phyloP scores from a whole-genome alignment of 2,797 vertebrate genomes.

The Myotis planiceps region DNA sequence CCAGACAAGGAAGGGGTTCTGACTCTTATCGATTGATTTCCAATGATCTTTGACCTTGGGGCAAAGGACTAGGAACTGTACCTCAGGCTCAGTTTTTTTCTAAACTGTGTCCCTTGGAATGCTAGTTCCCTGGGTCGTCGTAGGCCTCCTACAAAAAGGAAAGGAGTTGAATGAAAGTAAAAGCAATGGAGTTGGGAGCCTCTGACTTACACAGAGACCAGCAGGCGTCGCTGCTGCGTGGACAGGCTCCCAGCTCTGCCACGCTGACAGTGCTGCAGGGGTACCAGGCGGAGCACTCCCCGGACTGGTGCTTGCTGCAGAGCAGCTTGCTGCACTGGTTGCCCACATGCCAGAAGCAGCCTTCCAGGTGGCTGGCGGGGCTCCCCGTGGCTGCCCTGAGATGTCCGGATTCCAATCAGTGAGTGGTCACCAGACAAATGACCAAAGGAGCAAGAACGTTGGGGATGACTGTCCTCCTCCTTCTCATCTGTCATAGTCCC shows the following conservation, averaged over 20 bases:
- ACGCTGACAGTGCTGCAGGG: accelerated
- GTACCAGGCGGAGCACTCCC: neutral
- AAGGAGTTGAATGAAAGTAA: neutral
- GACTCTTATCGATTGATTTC: neutral
- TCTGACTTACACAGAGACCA: neutral
- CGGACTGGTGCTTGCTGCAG: neutral
- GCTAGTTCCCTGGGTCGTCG: neutral
- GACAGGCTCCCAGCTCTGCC: neutral
- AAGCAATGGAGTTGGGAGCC: neutral
- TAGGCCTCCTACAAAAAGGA: neutral
- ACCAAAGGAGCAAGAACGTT: neutral
- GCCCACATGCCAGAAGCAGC: neutral
- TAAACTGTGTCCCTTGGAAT: neutral
- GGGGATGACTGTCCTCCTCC: too few species aligned
- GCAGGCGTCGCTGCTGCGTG: accelerated
- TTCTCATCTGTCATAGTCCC: neutral
- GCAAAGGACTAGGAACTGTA: neutral
- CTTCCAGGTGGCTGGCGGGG: neutral
- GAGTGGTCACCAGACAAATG: neutral
- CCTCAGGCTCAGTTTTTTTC: neutral
- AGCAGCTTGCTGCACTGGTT: neutral
- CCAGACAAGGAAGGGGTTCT: neutral
- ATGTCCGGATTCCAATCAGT: accelerated
- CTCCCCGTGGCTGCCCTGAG: neutral
- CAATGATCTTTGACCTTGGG: neutral